Evolutionary conservation across 2,113 vertebrate species (phyloP), one percentile per base, ranked within the genome.

Genomic region (Sceloporus tristichus): DNA sequence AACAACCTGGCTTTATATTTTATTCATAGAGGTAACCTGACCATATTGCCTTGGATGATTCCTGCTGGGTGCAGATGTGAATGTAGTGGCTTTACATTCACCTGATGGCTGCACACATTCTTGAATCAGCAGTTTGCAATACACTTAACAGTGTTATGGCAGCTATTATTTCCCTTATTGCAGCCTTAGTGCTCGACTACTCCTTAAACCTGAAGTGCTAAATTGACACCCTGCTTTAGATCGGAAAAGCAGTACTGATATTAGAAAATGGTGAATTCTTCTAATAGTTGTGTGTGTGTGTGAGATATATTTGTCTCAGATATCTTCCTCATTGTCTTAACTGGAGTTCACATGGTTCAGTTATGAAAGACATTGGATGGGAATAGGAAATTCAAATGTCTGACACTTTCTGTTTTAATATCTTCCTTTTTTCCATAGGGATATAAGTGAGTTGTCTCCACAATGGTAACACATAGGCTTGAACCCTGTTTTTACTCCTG

Each of bases 1-100:
- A 95, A 66, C 90, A 94, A 89, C 95, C 83, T 93, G 85, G 53
- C 27, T 2, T 88, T 91, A 93, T 94, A 94, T 95, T 92, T 95
- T 96, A 90, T 93, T 95, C 95, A 89, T 91, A 56, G 84, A 90
- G 85, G 74, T 74, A 76, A 91, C 88, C 92, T 91, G 90, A 82
- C 0, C n/a, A 68, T 80, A 3, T 88, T 93, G 88, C 86, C 59
- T 73, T 94, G 93, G 87, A 4, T 40, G 84, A 86, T 93, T 95
- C 94, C 84, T 86, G 88, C 91, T 88, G 76, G 0, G 68, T 85
- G 76, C 90, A 87, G 92, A 70, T 94, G 90, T 89, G 88, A 92
- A 78, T 54, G 4, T 8, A 34, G 83, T 10, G 86, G 87, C 85
- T 96, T 94, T 92, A 92, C 92, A 96, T 95, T 91, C 93, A 94